phyloP scores from a whole-genome alignment of 2,888 invertebrate genomes.

The Atethmia centrago region DNA sequence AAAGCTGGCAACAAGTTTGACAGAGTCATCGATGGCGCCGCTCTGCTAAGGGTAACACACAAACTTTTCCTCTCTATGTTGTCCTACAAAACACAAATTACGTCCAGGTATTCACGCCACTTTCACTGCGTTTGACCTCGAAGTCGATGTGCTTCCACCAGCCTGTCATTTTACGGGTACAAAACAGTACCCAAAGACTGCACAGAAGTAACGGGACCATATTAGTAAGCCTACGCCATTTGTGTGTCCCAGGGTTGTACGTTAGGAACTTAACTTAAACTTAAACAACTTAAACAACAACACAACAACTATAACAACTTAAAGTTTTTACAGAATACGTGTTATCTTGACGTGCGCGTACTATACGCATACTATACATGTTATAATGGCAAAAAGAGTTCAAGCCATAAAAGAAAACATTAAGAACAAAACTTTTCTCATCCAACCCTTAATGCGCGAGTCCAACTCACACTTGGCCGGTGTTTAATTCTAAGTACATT shows the following conservation, averaged over 20 bases:
- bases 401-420: neutral
- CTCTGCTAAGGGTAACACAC: slow-evolving; percentile 77
- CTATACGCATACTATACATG: no score
- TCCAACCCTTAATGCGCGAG: neutral
- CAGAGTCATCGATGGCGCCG: slow-evolving; percentile 82
- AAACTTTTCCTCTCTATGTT: neutral
- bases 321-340: neutral
- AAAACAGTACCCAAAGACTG: neutral
- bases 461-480: no score
- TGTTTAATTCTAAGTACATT: neutral
- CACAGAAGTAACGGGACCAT: neutral
- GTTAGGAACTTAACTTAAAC: no score
- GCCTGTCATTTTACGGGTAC: no score
- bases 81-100: neutral
- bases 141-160: neutral
- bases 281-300: no score
- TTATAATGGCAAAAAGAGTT: neutral
- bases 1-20: slow-evolving; percentile 79
- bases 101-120: neutral
- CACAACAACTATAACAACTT: neutral
- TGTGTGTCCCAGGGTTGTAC: neutral
- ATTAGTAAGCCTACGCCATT: neutral
- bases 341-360: no score
- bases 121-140: neutral
- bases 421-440: neutral